Percentiles rank a stretch among this genome's conserved stretches.
These are phyloP conservation scores for Corticium candelabrum DNA, from an alignment of 37 sponge, comb jelly and placozoan genomes.

Conservation along the genomic window DNA sequence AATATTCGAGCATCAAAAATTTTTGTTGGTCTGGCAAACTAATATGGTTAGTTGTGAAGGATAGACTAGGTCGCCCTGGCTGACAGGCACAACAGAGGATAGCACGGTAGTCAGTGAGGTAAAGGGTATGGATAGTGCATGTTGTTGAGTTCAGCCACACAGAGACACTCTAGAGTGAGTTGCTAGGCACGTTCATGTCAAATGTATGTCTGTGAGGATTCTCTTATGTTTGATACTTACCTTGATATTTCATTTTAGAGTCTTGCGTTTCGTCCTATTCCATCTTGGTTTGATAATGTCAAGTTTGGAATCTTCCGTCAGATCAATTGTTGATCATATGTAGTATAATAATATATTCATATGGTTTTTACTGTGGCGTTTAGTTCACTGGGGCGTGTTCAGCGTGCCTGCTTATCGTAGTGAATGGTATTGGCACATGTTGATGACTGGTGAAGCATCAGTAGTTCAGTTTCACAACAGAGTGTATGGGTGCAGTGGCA, in stretches of 20 bases:
- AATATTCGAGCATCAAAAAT: no score
- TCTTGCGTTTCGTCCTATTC: constrained; percentile 41
- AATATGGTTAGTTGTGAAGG: no score
- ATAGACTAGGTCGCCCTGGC: no score
- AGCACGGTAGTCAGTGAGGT: no score
- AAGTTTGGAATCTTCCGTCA: constrained; percentile 71
- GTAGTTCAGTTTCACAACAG: constrained; percentile 55
- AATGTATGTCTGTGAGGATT: no score
- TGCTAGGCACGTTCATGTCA: no score
- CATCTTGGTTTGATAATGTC: constrained; percentile 62
- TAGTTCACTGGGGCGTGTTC: constrained; percentile 55
- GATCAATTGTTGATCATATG: background rate
- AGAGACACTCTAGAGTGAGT: no score
- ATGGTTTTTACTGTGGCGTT: background rate
- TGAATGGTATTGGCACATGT: constrained; percentile 63
- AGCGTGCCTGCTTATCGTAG: constrained; percentile 50
- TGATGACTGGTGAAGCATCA: constrained; percentile 31
- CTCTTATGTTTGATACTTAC: background rate
- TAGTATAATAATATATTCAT: background rate
- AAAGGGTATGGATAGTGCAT: no score
- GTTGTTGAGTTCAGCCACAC: background rate
- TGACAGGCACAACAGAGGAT: no score
- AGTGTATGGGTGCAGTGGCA: constrained; percentile 61
- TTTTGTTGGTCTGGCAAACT: no score
- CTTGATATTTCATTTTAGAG: constrained; percentile 16